Percentiles rank a stretch among this genome's conserved stretches.
phyloP scores from a whole-genome alignment of 1,140 invertebrate genomes.

The Polypedilum vanderplanki region DNA sequence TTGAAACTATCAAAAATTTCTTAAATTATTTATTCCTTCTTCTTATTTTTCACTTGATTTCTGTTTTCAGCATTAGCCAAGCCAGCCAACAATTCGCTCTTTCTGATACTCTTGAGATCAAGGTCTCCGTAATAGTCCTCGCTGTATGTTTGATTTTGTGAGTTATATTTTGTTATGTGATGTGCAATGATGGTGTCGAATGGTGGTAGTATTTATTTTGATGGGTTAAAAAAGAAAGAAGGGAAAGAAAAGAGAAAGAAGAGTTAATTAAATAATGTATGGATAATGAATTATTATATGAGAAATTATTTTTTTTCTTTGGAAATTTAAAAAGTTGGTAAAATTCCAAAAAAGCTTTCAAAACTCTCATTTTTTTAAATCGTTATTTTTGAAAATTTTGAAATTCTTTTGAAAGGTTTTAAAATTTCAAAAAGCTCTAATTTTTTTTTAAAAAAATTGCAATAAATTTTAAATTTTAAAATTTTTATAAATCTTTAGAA shows the following conservation, averaged over 20 bases:
- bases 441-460: no score
- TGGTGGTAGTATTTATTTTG: slow-evolving; percentile 35
- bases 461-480: no score
- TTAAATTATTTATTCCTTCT: slow-evolving; percentile 38
- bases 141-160: slow-evolving; percentile 46
- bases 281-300: no score
- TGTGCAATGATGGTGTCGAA: slow-evolving; percentile 42
- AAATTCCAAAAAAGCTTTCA: no score
- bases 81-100: slow-evolving; percentile 78
- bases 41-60: slow-evolving; percentile 48
- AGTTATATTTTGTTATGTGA: neutral
- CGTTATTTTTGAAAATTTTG: no score
- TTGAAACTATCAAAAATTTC: slow-evolving; percentile 8
- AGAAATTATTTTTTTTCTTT: no score
- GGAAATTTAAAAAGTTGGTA: no score
- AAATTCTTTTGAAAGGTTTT: no score
- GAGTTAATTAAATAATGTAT: neutral
- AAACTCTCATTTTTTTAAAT: no score
- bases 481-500: no score
- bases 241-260: slow-evolving; percentile 19
- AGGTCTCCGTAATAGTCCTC: slow-evolving; percentile 94
- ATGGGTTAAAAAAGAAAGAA: neutral
- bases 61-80: slow-evolving; percentile 56
- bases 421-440: no score
- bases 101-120: slow-evolving; percentile 87